Percentiles rank a stretch among this genome's conserved stretches.
Evolutionary conservation across 2,797 vertebrate species (phyloP).

Genomic region (Champsocephalus esox): DNA sequence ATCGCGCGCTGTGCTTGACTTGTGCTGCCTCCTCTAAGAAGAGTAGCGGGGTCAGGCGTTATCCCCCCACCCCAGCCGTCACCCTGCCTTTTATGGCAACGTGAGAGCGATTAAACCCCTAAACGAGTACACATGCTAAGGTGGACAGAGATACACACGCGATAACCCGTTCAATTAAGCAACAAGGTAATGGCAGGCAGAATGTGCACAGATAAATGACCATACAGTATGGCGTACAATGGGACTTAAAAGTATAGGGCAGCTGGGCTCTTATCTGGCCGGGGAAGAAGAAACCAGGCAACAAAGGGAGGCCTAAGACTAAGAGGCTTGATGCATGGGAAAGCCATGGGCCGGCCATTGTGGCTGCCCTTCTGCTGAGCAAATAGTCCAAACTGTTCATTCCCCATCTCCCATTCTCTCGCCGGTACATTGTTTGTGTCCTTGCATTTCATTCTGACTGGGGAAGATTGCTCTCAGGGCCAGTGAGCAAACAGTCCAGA

Average conservation of each 20-base stretch:
- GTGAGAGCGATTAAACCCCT: conserved; percentile 65
- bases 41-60: conserved; percentile 78
- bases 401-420: conserved; percentile 99
- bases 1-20: conserved; percentile 76
- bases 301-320: conserved; percentile 96
- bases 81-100: conserved; percentile 73
- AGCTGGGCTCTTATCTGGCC: conserved; percentile 98
- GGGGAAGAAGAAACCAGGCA: conserved; percentile 89
- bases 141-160: conserved; percentile 76
- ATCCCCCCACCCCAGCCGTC: conserved; percentile 54
- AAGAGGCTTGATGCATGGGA: conserved; percentile 97
- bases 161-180: conserved; percentile 79
- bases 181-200: conserved; percentile 63
- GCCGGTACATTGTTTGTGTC: conserved; percentile 99
- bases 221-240: conserved; percentile 86
- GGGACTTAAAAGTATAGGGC: conserved; percentile 90
- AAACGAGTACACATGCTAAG: conserved; percentile 82
- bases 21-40: conserved; percentile 73
- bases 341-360: conserved; percentile 97
- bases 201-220: conserved; percentile 84
- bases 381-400: conserved; percentile 99
- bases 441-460: conserved; percentile 99
- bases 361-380: conserved; percentile 99
- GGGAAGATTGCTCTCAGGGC: conserved; percentile 99
- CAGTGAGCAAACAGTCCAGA: conserved; percentile 99